phyloP scores from a whole-genome alignment of 2,797 vertebrate species.

The Danio kyathit region DNA sequence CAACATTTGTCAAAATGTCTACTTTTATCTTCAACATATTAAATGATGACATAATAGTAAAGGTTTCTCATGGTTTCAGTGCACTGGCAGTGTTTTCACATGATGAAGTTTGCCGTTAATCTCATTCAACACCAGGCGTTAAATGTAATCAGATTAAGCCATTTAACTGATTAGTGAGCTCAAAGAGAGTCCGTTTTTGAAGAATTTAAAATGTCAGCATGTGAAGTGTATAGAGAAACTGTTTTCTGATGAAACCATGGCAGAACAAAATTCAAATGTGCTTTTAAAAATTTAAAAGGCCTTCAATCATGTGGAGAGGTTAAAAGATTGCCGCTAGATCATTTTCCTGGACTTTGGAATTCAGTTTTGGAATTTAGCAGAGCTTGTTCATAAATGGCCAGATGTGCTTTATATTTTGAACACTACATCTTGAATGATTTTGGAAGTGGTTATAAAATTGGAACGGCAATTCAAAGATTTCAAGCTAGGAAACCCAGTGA shows the following conservation, averaged over 20 bases:
- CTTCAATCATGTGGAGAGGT: neutral
- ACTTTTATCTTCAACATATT: too few species aligned
- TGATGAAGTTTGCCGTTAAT: neutral
- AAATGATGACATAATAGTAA: too few species aligned
- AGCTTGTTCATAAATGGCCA: neutral
- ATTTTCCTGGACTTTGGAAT: neutral
- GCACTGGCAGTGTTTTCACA: conserved; percentile 10
- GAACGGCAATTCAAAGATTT: neutral
- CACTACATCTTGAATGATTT: neutral
- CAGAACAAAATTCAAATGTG: neutral
- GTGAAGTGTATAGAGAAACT: neutral
- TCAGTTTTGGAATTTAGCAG: neutral
- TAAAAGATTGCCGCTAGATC: neutral
- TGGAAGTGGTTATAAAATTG: neutral
- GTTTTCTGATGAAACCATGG: conserved; percentile 2
- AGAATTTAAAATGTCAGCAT: neutral
- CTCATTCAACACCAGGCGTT: conserved; percentile 6
- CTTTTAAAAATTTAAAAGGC: neutral
- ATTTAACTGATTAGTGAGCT: neutral
- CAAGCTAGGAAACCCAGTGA: neutral
- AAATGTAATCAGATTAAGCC: neutral
- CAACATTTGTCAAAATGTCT: too few species aligned
- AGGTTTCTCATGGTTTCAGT: neutral
- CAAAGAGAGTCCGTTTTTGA: conserved; percentile 33
- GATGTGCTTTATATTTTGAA: conserved; percentile 10